phyloP scores from a whole-genome alignment of 1,140 invertebrate genomes.

The Leptestheria dahalacensis region DNA sequence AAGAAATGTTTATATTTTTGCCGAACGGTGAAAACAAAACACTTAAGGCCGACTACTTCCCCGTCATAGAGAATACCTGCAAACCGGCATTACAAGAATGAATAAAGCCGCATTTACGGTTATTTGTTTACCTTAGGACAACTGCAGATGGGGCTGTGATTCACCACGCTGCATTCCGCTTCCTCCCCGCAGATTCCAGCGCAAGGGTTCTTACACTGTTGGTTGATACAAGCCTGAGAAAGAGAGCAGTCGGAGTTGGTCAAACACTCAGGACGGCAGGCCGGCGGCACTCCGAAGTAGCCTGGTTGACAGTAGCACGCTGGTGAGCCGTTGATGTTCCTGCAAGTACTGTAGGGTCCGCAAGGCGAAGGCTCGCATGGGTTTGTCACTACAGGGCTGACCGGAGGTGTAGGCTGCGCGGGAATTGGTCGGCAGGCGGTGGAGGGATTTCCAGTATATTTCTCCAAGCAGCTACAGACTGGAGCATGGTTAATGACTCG shows the following conservation, averaged over 20 bases:
- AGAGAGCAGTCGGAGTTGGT: conserved; percentile 48
- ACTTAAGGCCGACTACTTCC: background rate
- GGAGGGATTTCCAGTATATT: conserved; percentile 57
- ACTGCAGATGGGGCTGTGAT: conserved; percentile 67
- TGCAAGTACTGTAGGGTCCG: conserved; percentile 77
- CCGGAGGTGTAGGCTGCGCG: conserved; percentile 22
- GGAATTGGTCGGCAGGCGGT: conserved; percentile 41
- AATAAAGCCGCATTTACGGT: no score
- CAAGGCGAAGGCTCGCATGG: conserved; percentile 68
- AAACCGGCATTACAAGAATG: background rate
- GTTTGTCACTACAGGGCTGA: conserved; percentile 31
- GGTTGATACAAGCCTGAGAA: conserved; percentile 63
- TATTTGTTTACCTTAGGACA: conserved; percentile 70
- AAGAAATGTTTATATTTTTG: no score
- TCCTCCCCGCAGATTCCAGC: conserved; percentile 46
- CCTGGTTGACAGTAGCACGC: conserved; percentile 69
- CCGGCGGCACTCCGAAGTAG: conserved; percentile 59
- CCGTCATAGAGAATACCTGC: background rate
- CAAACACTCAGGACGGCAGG: conserved; percentile 43
- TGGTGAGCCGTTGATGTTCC: conserved; percentile 66
- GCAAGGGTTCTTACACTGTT: conserved; percentile 72
- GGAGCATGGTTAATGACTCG: conserved; percentile 52
- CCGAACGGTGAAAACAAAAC: no score
- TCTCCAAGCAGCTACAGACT: conserved; percentile 47
- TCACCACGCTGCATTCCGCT: conserved; percentile 66